Base-by-base conservation (phyloP, 2,888 invertebrate genomes). In the Cephus spinipes region DNA sequence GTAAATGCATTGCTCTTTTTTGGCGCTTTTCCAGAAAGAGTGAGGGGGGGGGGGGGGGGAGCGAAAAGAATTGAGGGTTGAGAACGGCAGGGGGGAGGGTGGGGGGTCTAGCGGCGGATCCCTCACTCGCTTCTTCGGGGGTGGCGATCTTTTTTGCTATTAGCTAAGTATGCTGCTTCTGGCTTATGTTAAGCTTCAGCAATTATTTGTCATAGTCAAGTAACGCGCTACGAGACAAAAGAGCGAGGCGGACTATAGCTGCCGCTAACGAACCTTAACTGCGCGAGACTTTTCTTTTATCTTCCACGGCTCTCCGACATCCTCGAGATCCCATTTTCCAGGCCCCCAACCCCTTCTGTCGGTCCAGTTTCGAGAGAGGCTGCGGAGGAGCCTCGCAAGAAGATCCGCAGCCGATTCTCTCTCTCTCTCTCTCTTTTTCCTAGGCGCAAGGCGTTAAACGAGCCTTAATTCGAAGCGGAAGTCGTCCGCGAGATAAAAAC, bases 81-180 rank as follows among this genome's bases (percentile, higher is more conserved):
- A 40, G 40, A 15, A 40, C 4, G 40, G 4, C 15, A 12, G 36
- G 40, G 11, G 34, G 34, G 12, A 4, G 35, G 15, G 12, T 4
- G 4, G 30, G 4, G 15, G 40, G 40, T 40, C 15, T 6, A 40
- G 4, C 15, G 40, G 4, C 40, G 40, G 15, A 40, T 40, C 40
- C 15, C 40, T 40, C 35, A 12, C 40, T 40, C 40, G 40, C 15
- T 40, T 40, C 40, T 40, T 40, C 40, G 12, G 40, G 40, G 40
- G 40, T 40, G 40, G 40, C 80, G 73, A 77, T 80, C 82, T 84
- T 88, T 89, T 89, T 89, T 88, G 88, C 87, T 89, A 89, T 89
- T 89, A 89, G 89, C 89, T 89, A 89, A 89, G 89, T 89, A 89
- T 88, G 87, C 87, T 85, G 87, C 85, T 85, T 89, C 89, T 89